Base-by-base conservation (phyloP, 2,797 vertebrate genomes). In the Pagetopsis macropterus region DNA sequence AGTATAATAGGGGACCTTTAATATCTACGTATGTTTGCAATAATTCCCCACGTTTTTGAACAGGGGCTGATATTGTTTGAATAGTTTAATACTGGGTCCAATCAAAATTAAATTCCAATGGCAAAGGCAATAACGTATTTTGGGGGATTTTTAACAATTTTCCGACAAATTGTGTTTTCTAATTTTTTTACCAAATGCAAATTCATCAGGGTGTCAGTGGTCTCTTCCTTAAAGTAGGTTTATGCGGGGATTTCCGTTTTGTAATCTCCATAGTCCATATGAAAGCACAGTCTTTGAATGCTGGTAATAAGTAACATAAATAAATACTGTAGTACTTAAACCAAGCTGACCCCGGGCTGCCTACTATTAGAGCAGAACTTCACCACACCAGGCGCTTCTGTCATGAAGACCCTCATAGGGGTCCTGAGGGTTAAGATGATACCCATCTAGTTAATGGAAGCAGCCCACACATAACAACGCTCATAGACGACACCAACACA, bases 401-500 rank as follows among this genome's bases (percentile, higher is more conserved):
- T 72, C 75, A 83, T 13, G 86, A 69, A 45, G 65, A 50, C 80
- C 84, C 86, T 76, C 83, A 92, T 92, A 51, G 67, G 87, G 75
- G 78, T 79, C 75, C 81, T 93, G 88, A 43, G 89, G 91, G 91
- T 90, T 79, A 84, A 91, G 82, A 64, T 12, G 90, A 94, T 81
- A 88, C 84, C 81, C 14, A n/a, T 78, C 78, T 75, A 33, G 76
- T 71, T 70, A 83, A 81, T 75, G 72, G 80, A 76, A 74, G 85
- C 61, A 66, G 84, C 87, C 90, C 72, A 81, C 85, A 89, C 84
- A 89, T 67, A 91, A 89, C 92, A 92, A 31, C 2, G 14, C 60
- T 55, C 73, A 44, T 46, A 93, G 90, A 93, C 90, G 49, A 88
- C 87, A 90, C 87, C 88, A 91, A 89, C 89, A 89, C 43, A 87